phyloP scores from a whole-genome alignment of 2,113 vertebrate species.

The Dipodomys merriami region DNA sequence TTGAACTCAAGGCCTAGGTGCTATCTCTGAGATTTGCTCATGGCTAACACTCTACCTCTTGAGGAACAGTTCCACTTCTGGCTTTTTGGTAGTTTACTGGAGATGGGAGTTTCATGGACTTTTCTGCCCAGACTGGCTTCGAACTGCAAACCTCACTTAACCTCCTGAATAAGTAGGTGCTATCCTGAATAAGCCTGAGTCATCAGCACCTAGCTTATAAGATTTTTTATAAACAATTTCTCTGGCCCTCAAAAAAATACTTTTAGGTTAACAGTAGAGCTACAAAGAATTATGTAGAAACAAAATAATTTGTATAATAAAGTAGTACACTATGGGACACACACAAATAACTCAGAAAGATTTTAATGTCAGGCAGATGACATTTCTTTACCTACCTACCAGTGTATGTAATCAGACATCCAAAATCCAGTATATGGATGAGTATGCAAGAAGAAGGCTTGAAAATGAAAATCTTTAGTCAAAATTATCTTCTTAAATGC shows the following conservation, averaged over 20 bases:
- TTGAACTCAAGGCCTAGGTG: too few species aligned
- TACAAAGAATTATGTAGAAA: background rate
- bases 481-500: constrained; percentile 34
- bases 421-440: background rate
- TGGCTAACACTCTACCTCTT: too few species aligned
- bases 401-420: background rate
- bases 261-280: background rate
- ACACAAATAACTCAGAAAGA: background rate
- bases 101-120: too few species aligned
- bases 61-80: too few species aligned
- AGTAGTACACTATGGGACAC: background rate
- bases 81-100: too few species aligned
- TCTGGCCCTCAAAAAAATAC: background rate
- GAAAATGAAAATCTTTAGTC: constrained; percentile 23
- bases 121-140: too few species aligned
- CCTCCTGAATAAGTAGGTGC: too few species aligned
- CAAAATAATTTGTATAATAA: background rate
- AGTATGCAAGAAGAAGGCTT: constrained; percentile 16
- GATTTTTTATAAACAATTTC: constrained; percentile 27
- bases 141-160: too few species aligned
- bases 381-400: background rate
- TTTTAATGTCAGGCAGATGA: background rate
- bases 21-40: too few species aligned
- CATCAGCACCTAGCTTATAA: too few species aligned
- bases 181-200: too few species aligned